phyloP scores from a whole-genome alignment of 2,113 vertebrate species.

The Pseudolaguvia tuberculata region DNA sequence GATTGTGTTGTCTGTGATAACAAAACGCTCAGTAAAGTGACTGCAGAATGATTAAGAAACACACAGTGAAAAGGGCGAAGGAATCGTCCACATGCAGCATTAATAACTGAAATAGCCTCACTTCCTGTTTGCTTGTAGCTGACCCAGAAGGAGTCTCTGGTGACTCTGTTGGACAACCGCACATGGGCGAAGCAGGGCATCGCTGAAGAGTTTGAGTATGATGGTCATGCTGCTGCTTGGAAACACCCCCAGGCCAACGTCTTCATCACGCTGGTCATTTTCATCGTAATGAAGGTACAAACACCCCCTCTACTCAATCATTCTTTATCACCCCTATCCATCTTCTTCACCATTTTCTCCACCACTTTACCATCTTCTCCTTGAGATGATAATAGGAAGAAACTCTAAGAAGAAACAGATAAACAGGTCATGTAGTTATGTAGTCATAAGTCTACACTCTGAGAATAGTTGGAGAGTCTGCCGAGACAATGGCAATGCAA shows the following conservation, averaged over 20 bases:
- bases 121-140: constrained; percentile 68
- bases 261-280: constrained; percentile 88
- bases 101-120: not conserved
- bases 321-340: not conserved
- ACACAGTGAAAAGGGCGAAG: not conserved
- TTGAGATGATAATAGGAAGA: no score
- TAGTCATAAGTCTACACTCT: no score
- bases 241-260: constrained; percentile 84
- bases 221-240: constrained; percentile 83
- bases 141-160: constrained; percentile 92
- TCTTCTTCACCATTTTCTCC: no score
- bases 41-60: not conserved
- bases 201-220: constrained; percentile 81
- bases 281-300: constrained; percentile 95
- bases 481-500: no score
- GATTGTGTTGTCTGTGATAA: constrained; percentile 17
- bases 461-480: no score
- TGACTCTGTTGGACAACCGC: constrained; percentile 90
- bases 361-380: no score
- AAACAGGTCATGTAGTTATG: no score
- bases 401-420: no score
- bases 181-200: constrained; percentile 90
- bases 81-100: not conserved
- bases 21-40: not conserved
- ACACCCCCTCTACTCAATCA: not conserved